Evolutionary conservation across 2,888 invertebrate species (phyloP), one percentile per base, ranked within the genome.

Genomic region (Andrena flavipes): DNA sequence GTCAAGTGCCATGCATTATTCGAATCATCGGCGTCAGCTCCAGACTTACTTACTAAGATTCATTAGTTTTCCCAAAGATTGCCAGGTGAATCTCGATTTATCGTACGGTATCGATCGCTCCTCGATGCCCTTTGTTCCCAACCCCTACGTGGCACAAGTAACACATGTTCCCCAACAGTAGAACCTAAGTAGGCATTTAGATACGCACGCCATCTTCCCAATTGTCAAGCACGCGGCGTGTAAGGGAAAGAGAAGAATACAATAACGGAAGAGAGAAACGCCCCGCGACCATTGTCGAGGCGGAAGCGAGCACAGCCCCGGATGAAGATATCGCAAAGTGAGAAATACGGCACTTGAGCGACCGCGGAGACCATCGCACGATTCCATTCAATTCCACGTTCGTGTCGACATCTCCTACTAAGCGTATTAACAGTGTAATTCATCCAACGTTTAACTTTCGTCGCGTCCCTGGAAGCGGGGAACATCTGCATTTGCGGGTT

Each of bases 391-490:
- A n/a, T 48, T 42, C 1, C n/a, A 62, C 60, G 6, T 29, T 4
- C 4, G 30, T 35, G 20, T 10, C n/a, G 35, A 30, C 6, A 16
- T 16, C 35, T 63, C 23, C 48, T 5, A 35, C 64, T 51, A 67
- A 42, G 48, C 16, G 20, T 2, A n/a, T 48, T n/a, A 60, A 70
- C 8, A 30, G 20, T 23, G 33, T 35, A 48, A 30, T 29, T 59
- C 26, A 49, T 70, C 56, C 54, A 64, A 83, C 48, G 73, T 63
- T 51, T 77, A 82, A 84, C 74, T 86, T 80, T 73, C 72, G 49
- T 70, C 48, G 51, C 67, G 71, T 48, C 54, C 23, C 13, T 16
- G 29, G 16, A 62, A 56, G 30, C 20, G 62, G 26, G 65, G n/a
- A 72, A 74, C 83, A 84, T 63, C 70, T 84, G 78, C 68, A 65